These are phyloP conservation scores for Trachurus trachurus DNA, from an alignment of 2,797 vertebrate species.

Conservation along the genomic window DNA sequence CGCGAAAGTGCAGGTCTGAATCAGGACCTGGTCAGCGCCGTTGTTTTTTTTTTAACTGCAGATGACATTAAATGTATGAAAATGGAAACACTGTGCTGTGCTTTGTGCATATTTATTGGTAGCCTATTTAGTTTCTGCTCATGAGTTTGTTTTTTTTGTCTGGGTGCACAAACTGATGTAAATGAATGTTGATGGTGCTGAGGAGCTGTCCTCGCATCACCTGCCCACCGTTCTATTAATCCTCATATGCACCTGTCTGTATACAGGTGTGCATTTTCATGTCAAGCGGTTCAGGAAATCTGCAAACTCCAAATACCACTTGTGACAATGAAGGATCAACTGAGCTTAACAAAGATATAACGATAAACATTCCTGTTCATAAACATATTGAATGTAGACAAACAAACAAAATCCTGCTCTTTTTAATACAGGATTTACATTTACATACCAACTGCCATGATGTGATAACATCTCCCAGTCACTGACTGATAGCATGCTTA, in stretches of 20 bases:
- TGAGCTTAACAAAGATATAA: neutral
- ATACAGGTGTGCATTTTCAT: neutral
- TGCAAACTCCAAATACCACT: neutral
- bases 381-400: no score
- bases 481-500: neutral
- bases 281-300: neutral
- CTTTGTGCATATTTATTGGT: no score
- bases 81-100: no score
- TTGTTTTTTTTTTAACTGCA: no score
- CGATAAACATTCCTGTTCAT: neutral
- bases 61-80: no score
- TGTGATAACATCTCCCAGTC: slow-evolving; percentile 26
- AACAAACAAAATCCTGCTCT: neutral
- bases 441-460: slow-evolving; percentile 25
- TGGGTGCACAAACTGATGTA: no score
- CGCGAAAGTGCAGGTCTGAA: no score
- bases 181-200: no score
- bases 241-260: neutral
- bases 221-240: neutral
- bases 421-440: slow-evolving; percentile 12
- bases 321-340: neutral
- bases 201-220: no score
- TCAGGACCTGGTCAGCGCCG: no score
- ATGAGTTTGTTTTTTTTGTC: no score
- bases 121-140: no score